phyloP scores from a whole-genome alignment of 2,888 invertebrate genomes.

The Cerceris rybyensis region DNA sequence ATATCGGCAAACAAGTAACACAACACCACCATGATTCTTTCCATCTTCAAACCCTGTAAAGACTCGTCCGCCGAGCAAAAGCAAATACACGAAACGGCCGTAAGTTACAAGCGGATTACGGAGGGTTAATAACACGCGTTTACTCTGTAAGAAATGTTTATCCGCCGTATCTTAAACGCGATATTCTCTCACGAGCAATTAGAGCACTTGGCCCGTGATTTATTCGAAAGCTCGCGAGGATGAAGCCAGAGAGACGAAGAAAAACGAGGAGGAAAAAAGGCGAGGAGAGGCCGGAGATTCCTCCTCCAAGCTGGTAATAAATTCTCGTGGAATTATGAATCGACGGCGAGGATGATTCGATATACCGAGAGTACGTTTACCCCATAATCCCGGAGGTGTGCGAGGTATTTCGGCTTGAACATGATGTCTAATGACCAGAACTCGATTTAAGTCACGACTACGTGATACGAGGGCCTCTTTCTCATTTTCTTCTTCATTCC shows the following conservation, averaged over 20 bases:
- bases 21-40: no score
- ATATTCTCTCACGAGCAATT: slow-evolving; percentile 20
- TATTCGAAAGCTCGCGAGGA: slow-evolving; percentile 1
- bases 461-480: slow-evolving; percentile 41
- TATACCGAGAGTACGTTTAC: slow-evolving; percentile 43
- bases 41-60: no score
- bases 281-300: background rate
- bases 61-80: no score
- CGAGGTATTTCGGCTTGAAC: slow-evolving; percentile 47
- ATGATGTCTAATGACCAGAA: slow-evolving; percentile 60
- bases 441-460: slow-evolving; percentile 63
- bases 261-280: background rate
- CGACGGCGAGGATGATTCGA: slow-evolving; percentile 52
- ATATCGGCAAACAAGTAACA: no score
- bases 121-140: background rate
- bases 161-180: background rate
- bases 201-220: slow-evolving; percentile 8
- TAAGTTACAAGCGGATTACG: no score
- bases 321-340: slow-evolving; percentile 64
- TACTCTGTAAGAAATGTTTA: slow-evolving; percentile 1
- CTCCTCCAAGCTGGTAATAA: slow-evolving; percentile 35
- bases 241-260: background rate
- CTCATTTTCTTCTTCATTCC: background rate
- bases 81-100: no score
- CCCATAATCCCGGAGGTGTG: slow-evolving; percentile 53